Evolutionary conservation across 1,140 invertebrate species (phyloP).

Genomic region (Diorhabda sublineata): DNA sequence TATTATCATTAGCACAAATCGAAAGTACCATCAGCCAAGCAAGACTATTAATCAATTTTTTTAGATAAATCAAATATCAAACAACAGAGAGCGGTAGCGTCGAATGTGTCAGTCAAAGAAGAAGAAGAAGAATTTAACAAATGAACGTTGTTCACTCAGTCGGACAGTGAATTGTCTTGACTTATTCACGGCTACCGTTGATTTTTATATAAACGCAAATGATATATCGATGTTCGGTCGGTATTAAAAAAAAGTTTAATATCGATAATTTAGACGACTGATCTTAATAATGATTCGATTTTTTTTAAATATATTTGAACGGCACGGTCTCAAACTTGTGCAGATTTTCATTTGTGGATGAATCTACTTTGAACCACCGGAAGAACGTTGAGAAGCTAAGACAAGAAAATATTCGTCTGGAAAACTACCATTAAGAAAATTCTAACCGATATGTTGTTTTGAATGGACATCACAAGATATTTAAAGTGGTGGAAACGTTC

Average conservation of each 20-base stretch:
- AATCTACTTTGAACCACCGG: too few relatives aligned
- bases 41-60: constrained; percentile 17
- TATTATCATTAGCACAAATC: constrained; percentile 20
- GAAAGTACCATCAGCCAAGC: constrained; percentile 12
- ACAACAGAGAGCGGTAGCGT: constrained; percentile 18
- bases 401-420: too few relatives aligned
- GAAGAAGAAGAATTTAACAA: constrained; percentile 16
- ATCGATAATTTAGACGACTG: neutral
- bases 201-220: constrained; percentile 18
- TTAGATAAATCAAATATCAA: constrained; percentile 6
- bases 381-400: too few relatives aligned
- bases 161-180: constrained; percentile 21
- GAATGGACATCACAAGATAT: too few relatives aligned
- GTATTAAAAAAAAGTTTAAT: neutral
- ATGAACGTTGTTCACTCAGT: constrained; percentile 16
- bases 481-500: too few relatives aligned
- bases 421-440: too few relatives aligned
- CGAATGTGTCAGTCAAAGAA: constrained; percentile 22
- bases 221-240: constrained; percentile 9
- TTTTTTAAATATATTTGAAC: too few relatives aligned
- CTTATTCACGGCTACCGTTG: constrained; percentile 21
- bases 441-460: too few relatives aligned
- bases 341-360: too few relatives aligned
- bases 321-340: too few relatives aligned
- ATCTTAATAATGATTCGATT: too few relatives aligned